Evolutionary conservation across 92 coral and sea anemone genomes (phyloP), one percentile per base, ranked within the genome.

Genomic region (Plumapathes pennacea): DNA sequence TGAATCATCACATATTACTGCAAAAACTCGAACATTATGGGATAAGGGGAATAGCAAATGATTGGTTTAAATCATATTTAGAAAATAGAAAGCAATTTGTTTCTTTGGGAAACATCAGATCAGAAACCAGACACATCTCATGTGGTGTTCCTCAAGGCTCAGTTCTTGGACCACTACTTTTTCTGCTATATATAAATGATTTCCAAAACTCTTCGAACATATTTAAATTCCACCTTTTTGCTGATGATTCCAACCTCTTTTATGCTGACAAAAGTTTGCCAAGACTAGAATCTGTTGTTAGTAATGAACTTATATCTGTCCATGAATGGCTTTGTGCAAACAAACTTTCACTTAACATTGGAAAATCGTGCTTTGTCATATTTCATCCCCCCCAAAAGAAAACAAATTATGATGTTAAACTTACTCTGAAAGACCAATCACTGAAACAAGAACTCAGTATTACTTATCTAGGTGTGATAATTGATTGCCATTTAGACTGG

Each of bases 101-200:
- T 30, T 40, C 76, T 14, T 13, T 67, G 18, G 84, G 84, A 22
- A 51, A 46, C 36, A 37, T 48, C 28, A 24, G 26, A 46, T 77
- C 84, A 10, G 34, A 60, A 20, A 18, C 17, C 18, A n/a, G 11
- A 23, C 15, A 18, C 10, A 57, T 67, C 4, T 7, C 42, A 26
- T 76, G 62, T 42, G 83, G 83, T 36, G 76, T 76, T n/a, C 83
- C 76, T 10, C 83, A 66, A 39, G 69, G 69, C n/a, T 76, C 83
- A 7, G 74, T 74, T 10, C 44, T 74, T 8, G 83, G 62, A 4
- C 76, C 83, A 18, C 36, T 58, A 10, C 64, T 77, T 23, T 67
- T 67, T 60, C 43, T 77, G 2, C 26, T 58, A 15, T 67, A 67
- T 30, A 50, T 76, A n/a, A 67, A 66, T 40, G 67, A 63, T 45